Conservation (phyloP, 1,140 invertebrate genomes). For the Callitettix versicolor region DNA sequence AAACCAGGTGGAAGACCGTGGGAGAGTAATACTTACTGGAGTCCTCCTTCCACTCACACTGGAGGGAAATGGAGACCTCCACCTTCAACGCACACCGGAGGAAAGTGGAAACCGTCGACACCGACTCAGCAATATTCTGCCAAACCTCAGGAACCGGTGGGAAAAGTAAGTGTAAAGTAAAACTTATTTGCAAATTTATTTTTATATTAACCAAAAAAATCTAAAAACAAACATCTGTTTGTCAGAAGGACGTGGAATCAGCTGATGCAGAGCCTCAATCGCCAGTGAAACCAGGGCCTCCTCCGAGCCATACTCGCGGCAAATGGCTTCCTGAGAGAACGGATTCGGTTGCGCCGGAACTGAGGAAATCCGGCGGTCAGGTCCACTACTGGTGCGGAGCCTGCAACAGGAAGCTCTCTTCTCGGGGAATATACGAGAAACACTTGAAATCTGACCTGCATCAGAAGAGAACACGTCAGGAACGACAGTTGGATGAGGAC, state of each 20-base stretch:
- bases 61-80: conserved; percentile 56
- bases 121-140: conserved; percentile 31
- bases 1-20: conserved; percentile 31
- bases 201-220: too few species aligned
- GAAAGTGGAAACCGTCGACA: conserved; percentile 52
- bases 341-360: conserved; percentile 34
- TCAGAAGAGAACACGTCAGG: conserved; percentile 52
- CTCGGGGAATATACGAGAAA: conserved; percentile 58
- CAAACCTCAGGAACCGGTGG: conserved; percentile 30
- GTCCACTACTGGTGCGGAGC: conserved; percentile 66
- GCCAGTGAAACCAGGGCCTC: conserved; percentile 39
- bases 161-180: too few species aligned
- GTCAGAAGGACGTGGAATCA: too few species aligned
- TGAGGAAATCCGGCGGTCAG: conserved; percentile 33
- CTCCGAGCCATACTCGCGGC: conserved; percentile 56
- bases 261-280: neutral
- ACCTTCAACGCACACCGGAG: conserved; percentile 30
- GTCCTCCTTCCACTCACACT: conserved; percentile 37
- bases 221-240: too few species aligned
- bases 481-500: conserved; percentile 29
- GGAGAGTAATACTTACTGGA: conserved; percentile 9
- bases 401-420: conserved; percentile 61
- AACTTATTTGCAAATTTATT: too few species aligned
- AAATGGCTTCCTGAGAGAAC: conserved; percentile 56
- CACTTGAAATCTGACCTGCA: conserved; percentile 63